phyloP scores from a whole-genome alignment of 1,140 invertebrate genomes.

The Triops cancriformis region DNA sequence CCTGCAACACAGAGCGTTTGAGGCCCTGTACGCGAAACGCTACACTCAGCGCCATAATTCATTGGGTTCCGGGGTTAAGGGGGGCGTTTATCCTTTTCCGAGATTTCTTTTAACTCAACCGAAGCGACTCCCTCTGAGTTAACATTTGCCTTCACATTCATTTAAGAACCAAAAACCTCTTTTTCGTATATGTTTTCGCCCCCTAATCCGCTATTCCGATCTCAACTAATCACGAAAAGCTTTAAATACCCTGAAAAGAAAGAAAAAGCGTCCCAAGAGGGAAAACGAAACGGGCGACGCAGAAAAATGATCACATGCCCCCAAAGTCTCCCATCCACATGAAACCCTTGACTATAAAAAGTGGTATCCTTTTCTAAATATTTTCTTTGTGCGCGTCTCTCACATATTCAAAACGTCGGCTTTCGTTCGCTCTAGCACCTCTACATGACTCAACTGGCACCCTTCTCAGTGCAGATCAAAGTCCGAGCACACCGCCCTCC shows the following conservation, averaged over 20 bases:
- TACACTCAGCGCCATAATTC: slow-evolving; percentile 13
- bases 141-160: neutral
- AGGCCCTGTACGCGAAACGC: neutral
- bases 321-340: neutral
- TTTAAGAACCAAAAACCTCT: neutral
- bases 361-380: neutral
- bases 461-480: neutral
- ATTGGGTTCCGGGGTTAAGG: slow-evolving; percentile 5
- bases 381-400: neutral
- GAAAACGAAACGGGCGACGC: neutral
- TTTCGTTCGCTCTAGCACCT: neutral
- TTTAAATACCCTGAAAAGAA: neutral
- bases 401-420: neutral
- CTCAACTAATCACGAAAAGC: neutral
- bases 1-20: neutral
- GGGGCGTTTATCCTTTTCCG: slow-evolving; percentile 4
- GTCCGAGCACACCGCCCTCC: neutral
- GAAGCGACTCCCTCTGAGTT: neutral
- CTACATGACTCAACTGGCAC: neutral
- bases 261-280: neutral
- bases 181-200: neutral
- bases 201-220: slow-evolving; percentile 3
- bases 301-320: neutral
- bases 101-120: neutral
- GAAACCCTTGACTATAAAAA: neutral